A percentile compares a stretch with the other conserved stretches of the same genome.
Conservation (phyloP, 1,140 invertebrate species). For the Caerostris darwini region DNA sequence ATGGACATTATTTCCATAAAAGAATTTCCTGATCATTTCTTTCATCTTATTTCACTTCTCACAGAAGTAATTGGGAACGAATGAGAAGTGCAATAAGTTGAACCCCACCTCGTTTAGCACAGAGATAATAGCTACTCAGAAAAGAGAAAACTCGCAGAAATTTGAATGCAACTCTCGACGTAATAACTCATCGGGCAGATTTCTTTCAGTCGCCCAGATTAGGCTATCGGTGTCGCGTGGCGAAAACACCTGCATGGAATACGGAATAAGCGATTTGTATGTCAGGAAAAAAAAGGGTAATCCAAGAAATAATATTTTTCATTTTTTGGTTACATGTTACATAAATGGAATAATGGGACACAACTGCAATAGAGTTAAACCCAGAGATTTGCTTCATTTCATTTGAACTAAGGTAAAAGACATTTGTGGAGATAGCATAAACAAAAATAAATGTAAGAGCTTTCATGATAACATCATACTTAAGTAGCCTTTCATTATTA, state of each 20-base stretch:
- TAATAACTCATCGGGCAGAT: slow-evolving; percentile 36
- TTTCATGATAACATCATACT: no score
- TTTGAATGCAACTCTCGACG: slow-evolving; percentile 3
- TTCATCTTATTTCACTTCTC: neutral
- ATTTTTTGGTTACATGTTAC: no score
- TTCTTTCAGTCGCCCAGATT: slow-evolving; percentile 21
- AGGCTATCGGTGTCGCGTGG: slow-evolving; percentile 19
- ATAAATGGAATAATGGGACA: no score
- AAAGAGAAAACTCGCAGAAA: neutral
- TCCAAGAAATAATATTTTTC: neutral
- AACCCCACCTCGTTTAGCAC: neutral
- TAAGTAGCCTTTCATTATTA: no score
- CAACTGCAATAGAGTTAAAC: no score
- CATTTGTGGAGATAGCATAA: no score
- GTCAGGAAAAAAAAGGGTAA: neutral
- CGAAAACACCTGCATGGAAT: slow-evolving; percentile 28
- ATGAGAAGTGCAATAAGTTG: neutral
- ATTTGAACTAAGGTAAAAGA: no score
- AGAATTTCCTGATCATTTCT: neutral
- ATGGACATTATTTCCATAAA: neutral
- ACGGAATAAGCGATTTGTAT: neutral
- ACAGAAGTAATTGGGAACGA: neutral
- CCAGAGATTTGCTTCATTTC: no score
- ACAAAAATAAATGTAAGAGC: no score
- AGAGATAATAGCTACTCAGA: neutral